A percentile compares a stretch with the other conserved stretches of the same genome.
These are phyloP conservation scores for Cephalopachus bancanus DNA, from an alignment of 2,797 vertebrate genomes.

Conservation along the genomic window DNA sequence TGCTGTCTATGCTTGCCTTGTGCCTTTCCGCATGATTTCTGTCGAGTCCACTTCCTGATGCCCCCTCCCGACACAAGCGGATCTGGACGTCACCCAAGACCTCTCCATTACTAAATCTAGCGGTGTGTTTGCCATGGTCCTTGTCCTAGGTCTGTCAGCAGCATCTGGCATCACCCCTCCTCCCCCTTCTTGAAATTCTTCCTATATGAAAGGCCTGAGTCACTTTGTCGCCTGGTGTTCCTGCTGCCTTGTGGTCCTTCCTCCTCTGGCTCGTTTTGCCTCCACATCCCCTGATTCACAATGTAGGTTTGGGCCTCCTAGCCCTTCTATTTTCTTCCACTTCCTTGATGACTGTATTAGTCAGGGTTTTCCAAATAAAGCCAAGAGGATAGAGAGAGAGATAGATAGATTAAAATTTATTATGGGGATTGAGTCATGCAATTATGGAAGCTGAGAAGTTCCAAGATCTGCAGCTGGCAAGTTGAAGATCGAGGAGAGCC, in stretches of 20 bases:
- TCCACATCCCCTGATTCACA: no score
- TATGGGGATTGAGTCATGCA: not conserved
- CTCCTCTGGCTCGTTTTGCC: no score
- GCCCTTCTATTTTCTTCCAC: not conserved
- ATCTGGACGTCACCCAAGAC: no score
- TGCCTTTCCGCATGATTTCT: not conserved
- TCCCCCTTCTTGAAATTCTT: not conserved
- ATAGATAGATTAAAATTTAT: not conserved
- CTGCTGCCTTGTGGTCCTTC: not conserved
- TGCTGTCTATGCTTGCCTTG: not conserved
- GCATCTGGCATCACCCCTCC: no score
- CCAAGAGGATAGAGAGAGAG: rapidly evolving
- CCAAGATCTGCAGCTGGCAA: not conserved
- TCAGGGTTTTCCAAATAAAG: not conserved
- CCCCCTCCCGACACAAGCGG: no score
- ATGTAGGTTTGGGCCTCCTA: not conserved
- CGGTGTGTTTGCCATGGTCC: rapidly evolving
- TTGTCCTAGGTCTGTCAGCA: not conserved
- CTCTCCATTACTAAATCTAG: rapidly evolving
- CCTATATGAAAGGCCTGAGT: not conserved
- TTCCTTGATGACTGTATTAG: no score
- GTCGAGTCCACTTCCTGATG: rapidly evolving
- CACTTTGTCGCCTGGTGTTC: rapidly evolving
- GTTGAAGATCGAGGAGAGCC: not conserved
- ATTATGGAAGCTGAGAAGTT: not conserved